Evolutionary conservation across 2,113 vertebrate species (phyloP).

Genomic region (Balaeniceps rex): DNA sequence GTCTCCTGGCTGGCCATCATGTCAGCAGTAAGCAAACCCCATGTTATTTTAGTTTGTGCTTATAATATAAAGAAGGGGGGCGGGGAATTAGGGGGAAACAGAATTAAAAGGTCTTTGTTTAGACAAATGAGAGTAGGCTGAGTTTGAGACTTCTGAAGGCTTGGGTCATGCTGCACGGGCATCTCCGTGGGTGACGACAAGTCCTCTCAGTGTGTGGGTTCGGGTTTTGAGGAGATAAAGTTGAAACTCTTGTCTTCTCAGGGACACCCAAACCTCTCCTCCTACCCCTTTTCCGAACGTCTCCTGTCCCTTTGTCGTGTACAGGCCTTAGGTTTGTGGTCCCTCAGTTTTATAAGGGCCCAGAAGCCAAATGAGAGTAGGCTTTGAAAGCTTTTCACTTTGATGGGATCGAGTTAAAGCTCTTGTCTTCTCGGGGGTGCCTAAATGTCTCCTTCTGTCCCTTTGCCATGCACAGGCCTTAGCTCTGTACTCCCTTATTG

Average conservation of each 20-base stretch:
- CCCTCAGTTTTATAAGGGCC: background rate
- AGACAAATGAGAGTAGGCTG: too few species aligned
- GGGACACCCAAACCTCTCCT: background rate
- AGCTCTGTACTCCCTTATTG: background rate
- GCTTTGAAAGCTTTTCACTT: background rate
- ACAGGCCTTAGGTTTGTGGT: background rate
- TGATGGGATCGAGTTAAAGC: background rate
- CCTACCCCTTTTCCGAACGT: background rate
- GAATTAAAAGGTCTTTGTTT: too few species aligned
- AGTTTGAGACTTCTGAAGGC: too few species aligned
- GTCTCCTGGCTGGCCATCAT: too few species aligned
- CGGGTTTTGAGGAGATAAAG: too few species aligned
- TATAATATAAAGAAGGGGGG: background rate
- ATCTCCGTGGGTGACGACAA: too few species aligned
- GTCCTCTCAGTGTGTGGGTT: too few species aligned
- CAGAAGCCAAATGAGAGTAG: background rate
- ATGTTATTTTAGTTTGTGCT: background rate
- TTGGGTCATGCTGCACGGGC: too few species aligned
- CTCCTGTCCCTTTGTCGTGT: background rate
- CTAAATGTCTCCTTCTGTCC: background rate
- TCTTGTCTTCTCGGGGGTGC: too few species aligned
- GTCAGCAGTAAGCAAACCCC: background rate
- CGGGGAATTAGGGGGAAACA: background rate
- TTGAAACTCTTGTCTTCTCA: background rate
- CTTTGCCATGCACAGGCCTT: background rate